These are phyloP conservation scores for Bagarius yarrelli DNA, from an alignment of 2,113 vertebrate genomes.

Conservation along the genomic window DNA sequence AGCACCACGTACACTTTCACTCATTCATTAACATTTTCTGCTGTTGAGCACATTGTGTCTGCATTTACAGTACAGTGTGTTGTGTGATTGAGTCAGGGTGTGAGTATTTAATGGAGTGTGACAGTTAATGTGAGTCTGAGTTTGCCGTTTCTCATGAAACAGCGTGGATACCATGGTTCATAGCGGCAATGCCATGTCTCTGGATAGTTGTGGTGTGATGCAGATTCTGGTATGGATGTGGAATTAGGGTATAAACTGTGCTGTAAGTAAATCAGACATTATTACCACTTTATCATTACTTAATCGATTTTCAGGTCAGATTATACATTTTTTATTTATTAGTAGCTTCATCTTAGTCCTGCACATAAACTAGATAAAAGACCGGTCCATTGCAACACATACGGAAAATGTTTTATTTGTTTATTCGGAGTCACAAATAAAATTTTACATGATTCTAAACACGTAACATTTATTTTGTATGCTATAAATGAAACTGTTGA, in stretches of 20 bases:
- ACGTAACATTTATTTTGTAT: not conserved
- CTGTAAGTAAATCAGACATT: not conserved
- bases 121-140: not conserved
- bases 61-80: not conserved
- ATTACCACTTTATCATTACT: not conserved
- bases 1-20: not conserved
- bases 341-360: not conserved
- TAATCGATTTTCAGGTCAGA: not conserved
- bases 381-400: not conserved
- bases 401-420: not conserved
- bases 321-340: not conserved
- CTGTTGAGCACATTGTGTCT: not conserved
- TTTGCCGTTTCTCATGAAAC: not conserved
- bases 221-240: not conserved
- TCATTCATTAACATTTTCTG: not conserved
- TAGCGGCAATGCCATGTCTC: not conserved
- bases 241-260: not conserved
- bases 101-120: not conserved
- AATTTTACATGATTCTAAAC: not conserved
- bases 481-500: too few relatives aligned
- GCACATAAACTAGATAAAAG: not conserved
- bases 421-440: not conserved
- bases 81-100: not conserved
- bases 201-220: not conserved
- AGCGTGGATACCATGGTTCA: not conserved